phyloP scores from a whole-genome alignment of 64 coral and sea anemone genomes.

The Stichodactyla helianthus region DNA sequence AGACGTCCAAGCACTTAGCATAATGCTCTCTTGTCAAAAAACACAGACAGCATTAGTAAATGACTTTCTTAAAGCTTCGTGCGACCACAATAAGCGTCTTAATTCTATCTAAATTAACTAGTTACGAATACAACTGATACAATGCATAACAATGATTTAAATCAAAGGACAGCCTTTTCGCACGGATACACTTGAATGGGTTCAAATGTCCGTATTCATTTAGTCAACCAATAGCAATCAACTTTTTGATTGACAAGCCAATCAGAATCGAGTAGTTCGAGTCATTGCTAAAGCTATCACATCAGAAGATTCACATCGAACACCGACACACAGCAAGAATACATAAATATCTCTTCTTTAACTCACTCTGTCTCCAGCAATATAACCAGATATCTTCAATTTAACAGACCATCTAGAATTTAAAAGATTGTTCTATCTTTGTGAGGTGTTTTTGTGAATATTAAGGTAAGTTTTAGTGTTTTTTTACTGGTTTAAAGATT shows the following conservation, averaged over 20 bases:
- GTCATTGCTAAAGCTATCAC: slow-evolving; percentile 13
- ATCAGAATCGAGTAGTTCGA: not conserved
- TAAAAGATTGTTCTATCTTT: not conserved
- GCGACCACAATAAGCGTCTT: not conserved
- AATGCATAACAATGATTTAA: not conserved
- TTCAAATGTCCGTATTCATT: slow-evolving; percentile 19
- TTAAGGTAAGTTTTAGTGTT: slow-evolving; percentile 8
- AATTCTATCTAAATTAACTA: not conserved
- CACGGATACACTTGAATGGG: not conserved
- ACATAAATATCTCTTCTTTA: not conserved
- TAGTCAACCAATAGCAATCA: slow-evolving; percentile 2
- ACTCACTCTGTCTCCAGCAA: slow-evolving; percentile 1
- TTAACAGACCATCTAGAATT: not conserved
- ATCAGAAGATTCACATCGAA: slow-evolving; percentile 13
- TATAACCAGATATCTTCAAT: not conserved
- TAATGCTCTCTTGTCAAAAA: not conserved
- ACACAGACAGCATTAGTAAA: not conserved
- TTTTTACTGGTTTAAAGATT: not conserved
- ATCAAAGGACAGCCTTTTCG: not conserved
- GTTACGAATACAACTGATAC: not conserved
- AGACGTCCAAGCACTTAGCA: not conserved
- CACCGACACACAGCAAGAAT: not conserved
- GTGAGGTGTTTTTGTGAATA: not conserved
- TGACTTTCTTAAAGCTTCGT: not conserved
- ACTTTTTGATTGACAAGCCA: slow-evolving; percentile 16